A percentile compares a stretch with the other conserved stretches of the same genome.
These are phyloP conservation scores for Busseola fusca DNA, from an alignment of 2,888 invertebrate genomes.

Conservation along the genomic window DNA sequence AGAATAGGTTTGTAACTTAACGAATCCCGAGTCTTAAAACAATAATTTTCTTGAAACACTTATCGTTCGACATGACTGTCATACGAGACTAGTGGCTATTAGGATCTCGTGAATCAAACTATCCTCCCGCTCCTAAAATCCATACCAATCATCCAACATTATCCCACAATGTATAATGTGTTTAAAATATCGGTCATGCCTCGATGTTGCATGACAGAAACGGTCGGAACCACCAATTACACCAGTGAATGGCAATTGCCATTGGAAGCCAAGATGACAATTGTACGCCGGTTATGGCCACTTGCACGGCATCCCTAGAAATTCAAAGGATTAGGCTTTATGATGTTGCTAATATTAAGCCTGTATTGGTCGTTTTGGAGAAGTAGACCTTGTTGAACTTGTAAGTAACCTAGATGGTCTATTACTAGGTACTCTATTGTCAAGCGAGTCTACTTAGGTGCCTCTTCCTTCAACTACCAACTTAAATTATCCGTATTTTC, in stretches of 20 bases:
- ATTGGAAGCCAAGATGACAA: slow-evolving; percentile 67
- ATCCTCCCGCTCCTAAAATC: neutral
- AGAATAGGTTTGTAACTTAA: neutral
- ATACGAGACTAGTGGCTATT: neutral
- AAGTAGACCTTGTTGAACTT: neutral
- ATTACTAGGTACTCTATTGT: neutral
- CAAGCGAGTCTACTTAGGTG: too few species aligned
- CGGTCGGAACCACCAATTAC: slow-evolving; percentile 72
- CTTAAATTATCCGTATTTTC: neutral
- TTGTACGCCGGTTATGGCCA: slow-evolving; percentile 74
- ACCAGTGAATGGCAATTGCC: slow-evolving; percentile 75
- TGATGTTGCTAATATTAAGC: slow-evolving; percentile 25
- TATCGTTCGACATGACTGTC: neutral
- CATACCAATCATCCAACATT: slow-evolving; percentile 20
- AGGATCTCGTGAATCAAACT: neutral
- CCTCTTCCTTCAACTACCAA: neutral
- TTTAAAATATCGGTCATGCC: slow-evolving; percentile 49
- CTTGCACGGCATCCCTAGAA: slow-evolving; percentile 68
- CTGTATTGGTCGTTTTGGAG: slow-evolving; percentile 3
- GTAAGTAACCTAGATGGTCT: neutral
- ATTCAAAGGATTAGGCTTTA: slow-evolving; percentile 40
- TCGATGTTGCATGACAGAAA: slow-evolving; percentile 51
- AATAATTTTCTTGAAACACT: neutral
- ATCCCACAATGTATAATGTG: slow-evolving; percentile 45
- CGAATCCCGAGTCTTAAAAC: neutral